Percentiles rank a stretch among this genome's conserved stretches.
These are phyloP conservation scores for Festucalex cinctus DNA, from an alignment of 2,113 vertebrate species.

Conservation along the genomic window DNA sequence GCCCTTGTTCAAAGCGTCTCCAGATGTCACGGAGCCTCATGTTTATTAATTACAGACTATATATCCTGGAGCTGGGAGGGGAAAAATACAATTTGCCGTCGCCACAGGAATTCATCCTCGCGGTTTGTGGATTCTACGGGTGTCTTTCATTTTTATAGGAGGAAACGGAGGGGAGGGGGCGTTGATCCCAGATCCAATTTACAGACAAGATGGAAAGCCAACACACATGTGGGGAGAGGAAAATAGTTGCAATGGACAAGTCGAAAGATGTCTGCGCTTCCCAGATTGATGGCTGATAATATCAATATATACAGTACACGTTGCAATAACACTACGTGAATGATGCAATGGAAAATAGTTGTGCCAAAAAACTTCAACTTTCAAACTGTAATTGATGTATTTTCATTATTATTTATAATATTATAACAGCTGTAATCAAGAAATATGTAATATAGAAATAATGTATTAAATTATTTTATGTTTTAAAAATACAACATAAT, in stretches of 20 bases:
- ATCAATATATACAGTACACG: too few species aligned
- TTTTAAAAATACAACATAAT: too few species aligned
- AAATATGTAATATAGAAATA: slow-evolving; percentile 8
- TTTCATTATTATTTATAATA: not conserved
- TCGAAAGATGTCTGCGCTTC: slow-evolving; percentile 7
- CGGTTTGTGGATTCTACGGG: slow-evolving; percentile 54
- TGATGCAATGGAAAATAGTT: not conserved
- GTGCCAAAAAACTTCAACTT: not conserved
- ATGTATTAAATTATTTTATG: not conserved
- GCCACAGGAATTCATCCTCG: slow-evolving; percentile 45
- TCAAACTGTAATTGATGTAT: not conserved
- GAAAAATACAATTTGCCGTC: slow-evolving; percentile 56
- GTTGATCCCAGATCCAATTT: slow-evolving; percentile 66
- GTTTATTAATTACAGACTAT: slow-evolving; percentile 55
- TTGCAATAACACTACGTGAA: not conserved
- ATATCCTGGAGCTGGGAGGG: slow-evolving; percentile 31
- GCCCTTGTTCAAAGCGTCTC: slow-evolving; percentile 11
- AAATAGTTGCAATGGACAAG: slow-evolving; percentile 59
- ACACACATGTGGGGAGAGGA: slow-evolving; percentile 61
- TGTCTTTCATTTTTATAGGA: slow-evolving; percentile 51
- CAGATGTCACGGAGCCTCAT: slow-evolving; percentile 36
- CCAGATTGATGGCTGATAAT: not conserved
- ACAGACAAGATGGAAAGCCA: slow-evolving; percentile 63
- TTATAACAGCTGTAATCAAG: not conserved
- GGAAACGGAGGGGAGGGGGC: slow-evolving; percentile 28